Percentiles rank a stretch among this genome's conserved stretches.
These are phyloP conservation scores for Sphaerophoria rueppellii DNA, from an alignment of 2,888 invertebrate genomes.

Conservation along the genomic window DNA sequence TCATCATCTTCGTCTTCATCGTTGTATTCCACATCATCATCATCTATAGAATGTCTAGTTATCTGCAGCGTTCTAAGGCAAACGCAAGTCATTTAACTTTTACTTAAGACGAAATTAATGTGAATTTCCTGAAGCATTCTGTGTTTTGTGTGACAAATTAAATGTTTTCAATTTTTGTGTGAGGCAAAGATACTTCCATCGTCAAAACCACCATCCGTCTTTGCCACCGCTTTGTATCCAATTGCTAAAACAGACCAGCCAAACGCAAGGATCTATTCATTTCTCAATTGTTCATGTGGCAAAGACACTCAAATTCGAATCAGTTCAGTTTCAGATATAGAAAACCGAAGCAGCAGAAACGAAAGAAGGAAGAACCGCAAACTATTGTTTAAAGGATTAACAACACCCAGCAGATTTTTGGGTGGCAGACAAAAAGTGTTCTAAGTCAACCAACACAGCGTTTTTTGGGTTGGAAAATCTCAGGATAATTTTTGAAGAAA, in stretches of 20 bases:
- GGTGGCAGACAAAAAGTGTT: background rate
- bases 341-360: background rate
- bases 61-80: background rate
- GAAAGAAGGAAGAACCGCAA: constrained; percentile 40
- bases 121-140: constrained; percentile 45
- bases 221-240: too few relatives aligned
- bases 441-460: constrained; percentile 5
- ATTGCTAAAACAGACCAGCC: too few relatives aligned
- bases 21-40: background rate
- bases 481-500: constrained; percentile 60
- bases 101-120: constrained; percentile 42
- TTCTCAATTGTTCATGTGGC: constrained; percentile 46
- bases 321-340: constrained; percentile 9
- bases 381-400: constrained; percentile 38
- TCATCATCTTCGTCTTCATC: background rate
- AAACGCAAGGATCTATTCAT: constrained; percentile 27
- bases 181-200: background rate
- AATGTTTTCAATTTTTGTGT: constrained; percentile 58
- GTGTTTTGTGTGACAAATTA: constrained; percentile 58
- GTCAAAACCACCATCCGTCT: background rate
- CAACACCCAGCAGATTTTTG: constrained; percentile 12
- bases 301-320: constrained; percentile 21
- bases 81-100: constrained; percentile 51
- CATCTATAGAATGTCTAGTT: background rate
- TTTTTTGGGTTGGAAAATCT: constrained; percentile 48